Evolutionary conservation across 2,888 invertebrate genomes (phyloP).

Genomic region (Philonicus albiceps): DNA sequence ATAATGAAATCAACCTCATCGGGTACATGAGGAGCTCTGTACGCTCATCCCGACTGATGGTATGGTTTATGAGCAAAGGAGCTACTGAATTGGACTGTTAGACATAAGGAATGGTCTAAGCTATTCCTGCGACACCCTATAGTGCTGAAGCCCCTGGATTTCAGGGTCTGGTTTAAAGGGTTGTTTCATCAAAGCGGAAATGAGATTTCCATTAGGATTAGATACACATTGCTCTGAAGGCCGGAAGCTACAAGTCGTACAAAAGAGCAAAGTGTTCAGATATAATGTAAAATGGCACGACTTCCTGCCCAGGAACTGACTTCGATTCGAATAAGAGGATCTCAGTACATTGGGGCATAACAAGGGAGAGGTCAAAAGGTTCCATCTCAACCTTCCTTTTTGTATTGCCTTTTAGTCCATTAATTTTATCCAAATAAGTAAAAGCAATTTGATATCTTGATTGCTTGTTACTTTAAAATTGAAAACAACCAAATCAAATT

Average conservation of each 20-base stretch:
- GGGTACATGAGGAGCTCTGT: neutral
- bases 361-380: neutral
- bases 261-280: neutral
- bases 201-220: neutral
- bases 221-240: neutral
- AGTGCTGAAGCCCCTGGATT: neutral
- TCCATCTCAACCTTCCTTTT: too few relatives aligned
- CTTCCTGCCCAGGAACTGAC: neutral
- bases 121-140: neutral
- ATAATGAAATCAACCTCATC: slow-evolving; percentile 23
- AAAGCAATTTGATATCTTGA: too few relatives aligned
- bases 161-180: neutral
- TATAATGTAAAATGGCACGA: neutral
- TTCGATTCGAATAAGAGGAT: neutral
- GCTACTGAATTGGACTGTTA: neutral
- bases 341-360: neutral
- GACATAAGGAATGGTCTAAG: neutral
- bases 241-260: slow-evolving; percentile 1
- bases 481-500: too few relatives aligned
- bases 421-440: too few relatives aligned
- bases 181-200: neutral
- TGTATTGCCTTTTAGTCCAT: too few relatives aligned
- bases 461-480: too few relatives aligned
- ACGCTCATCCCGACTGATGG: neutral
- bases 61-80: neutral